Percentiles rank a stretch among this genome's conserved stretches.
phyloP scores from a whole-genome alignment of 2,888 invertebrate genomes.

The Drosophila longiperda region DNA sequence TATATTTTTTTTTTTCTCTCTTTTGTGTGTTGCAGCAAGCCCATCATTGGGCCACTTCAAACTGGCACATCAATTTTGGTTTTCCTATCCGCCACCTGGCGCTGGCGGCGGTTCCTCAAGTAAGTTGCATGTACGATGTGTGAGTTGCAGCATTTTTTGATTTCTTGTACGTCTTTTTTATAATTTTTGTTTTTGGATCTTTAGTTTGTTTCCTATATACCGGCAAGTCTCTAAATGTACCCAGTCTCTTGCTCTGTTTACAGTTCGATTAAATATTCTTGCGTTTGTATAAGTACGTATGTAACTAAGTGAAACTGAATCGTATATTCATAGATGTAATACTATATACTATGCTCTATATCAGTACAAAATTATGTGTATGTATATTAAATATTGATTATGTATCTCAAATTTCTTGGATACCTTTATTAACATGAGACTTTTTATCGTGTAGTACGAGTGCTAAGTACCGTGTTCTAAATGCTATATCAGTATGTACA shows the following conservation, averaged over 20 bases:
- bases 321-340: slow-evolving; percentile 55
- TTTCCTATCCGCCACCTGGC: slow-evolving; percentile 92
- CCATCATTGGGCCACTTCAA: slow-evolving; percentile 86
- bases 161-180: slow-evolving; percentile 46
- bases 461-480: slow-evolving; percentile 26
- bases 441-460: slow-evolving; percentile 40
- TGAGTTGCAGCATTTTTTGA: slow-evolving; percentile 41
- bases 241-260: slow-evolving; percentile 65
- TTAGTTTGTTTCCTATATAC: slow-evolving; percentile 46
- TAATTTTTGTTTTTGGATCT: slow-evolving; percentile 26
- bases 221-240: slow-evolving; percentile 62
- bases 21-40: slow-evolving; percentile 77
- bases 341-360: slow-evolving; percentile 42
- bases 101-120: slow-evolving; percentile 89
- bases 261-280: slow-evolving; percentile 61
- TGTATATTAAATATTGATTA: slow-evolving; percentile 47
- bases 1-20: not conserved
- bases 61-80: slow-evolving; percentile 95
- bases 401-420: slow-evolving; percentile 37
- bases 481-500: slow-evolving; percentile 24
- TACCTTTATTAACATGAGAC: slow-evolving; percentile 26
- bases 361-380: slow-evolving; percentile 38
- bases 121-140: slow-evolving; percentile 81
- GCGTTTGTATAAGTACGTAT: slow-evolving; percentile 67
- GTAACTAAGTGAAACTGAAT: slow-evolving; percentile 60